phyloP scores from a whole-genome alignment of 2,888 invertebrate genomes.

The Nycteola revayana region DNA sequence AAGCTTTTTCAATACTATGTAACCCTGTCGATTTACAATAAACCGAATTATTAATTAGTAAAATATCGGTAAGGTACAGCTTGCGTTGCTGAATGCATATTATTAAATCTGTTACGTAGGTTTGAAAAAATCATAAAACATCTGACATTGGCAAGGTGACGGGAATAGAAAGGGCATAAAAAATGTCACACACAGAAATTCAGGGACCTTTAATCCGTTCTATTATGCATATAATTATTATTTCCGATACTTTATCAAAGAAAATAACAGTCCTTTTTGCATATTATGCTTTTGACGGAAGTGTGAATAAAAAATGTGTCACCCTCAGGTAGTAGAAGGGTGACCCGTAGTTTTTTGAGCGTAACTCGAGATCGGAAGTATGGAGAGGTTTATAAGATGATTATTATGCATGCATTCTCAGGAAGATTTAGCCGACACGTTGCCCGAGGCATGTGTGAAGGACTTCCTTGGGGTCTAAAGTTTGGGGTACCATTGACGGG shows the following conservation, averaged over 20 bases:
- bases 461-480: constrained; percentile 57
- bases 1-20: constrained; percentile 35
- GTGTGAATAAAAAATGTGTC: constrained; percentile 78
- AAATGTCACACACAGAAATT: constrained; percentile 63
- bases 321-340: constrained; percentile 75
- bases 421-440: constrained; percentile 63
- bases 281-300: constrained; percentile 76
- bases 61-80: constrained; percentile 55
- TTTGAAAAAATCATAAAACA: constrained; percentile 55
- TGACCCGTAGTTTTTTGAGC: constrained; percentile 67
- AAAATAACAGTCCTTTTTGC: constrained; percentile 79
- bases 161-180: constrained; percentile 54
- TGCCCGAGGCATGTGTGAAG: constrained; percentile 64
- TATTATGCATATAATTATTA: constrained; percentile 82
- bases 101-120: constrained; percentile 56
- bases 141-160: constrained; percentile 75
- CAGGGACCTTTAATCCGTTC: constrained; percentile 73
- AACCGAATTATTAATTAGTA: constrained; percentile 58
- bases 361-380: constrained; percentile 67
- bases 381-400: constrained; percentile 60
- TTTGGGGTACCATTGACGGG: constrained; percentile 47
- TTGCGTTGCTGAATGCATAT: constrained; percentile 64
- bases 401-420: constrained; percentile 80
- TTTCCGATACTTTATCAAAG: constrained; percentile 78
- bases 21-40: constrained; percentile 42